Evolutionary conservation across 2,888 invertebrate species (phyloP).

Genomic region (Melanophora roralis): DNA sequence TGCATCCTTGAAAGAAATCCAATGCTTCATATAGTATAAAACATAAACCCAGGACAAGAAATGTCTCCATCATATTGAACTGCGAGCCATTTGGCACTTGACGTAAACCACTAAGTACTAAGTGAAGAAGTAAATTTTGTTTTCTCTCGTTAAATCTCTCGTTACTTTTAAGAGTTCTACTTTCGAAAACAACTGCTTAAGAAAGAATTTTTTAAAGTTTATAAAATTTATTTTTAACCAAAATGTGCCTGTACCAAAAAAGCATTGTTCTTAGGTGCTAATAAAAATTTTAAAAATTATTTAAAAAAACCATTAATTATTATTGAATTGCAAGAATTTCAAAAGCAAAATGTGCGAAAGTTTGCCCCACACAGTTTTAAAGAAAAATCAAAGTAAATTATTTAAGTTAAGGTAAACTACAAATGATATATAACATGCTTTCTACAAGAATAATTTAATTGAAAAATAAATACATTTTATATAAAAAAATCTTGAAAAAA

Average conservation of each 20-base stretch:
- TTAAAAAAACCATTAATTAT: conserved; percentile 2
- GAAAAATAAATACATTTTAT: too few species aligned
- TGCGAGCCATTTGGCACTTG: conserved; percentile 70
- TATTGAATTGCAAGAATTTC: conserved; percentile 44
- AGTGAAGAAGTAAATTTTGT: conserved; percentile 18
- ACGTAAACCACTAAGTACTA: conserved; percentile 57
- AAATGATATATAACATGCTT: conserved; percentile 33
- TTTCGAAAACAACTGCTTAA: too few species aligned
- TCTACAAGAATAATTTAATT: not conserved
- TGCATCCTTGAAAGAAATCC: conserved; percentile 81
- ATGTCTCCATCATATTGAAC: conserved; percentile 81
- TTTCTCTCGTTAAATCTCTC: not conserved
- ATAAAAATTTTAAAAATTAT: conserved; percentile 30
- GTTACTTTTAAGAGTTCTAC: not conserved
- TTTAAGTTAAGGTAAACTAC: conserved; percentile 4
- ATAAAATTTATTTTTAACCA: conserved; percentile 4
- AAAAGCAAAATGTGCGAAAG: conserved; percentile 64
- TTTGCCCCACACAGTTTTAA: conserved; percentile 60
- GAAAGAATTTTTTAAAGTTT: too few species aligned
- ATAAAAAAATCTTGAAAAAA: too few species aligned
- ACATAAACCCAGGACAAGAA: conserved; percentile 82
- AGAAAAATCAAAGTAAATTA: conserved; percentile 1
- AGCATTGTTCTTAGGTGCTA: conserved; percentile 38
- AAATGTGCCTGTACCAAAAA: conserved; percentile 25
- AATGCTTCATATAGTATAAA: conserved; percentile 83